Evolutionary conservation across 2,797 vertebrate species (phyloP).

Genomic region (Catharus ustulatus): DNA sequence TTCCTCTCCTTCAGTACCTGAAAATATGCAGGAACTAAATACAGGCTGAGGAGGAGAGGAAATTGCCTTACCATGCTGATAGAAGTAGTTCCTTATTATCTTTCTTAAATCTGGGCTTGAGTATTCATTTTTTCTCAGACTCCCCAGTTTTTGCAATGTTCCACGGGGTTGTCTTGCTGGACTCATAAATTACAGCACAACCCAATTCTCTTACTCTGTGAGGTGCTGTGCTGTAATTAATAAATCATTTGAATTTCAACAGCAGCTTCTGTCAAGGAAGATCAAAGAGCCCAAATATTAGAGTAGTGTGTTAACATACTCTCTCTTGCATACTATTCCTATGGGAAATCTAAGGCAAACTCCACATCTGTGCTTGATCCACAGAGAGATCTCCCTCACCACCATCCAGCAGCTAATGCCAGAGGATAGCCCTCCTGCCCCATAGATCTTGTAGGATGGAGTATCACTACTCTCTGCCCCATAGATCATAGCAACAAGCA

Average conservation of each 20-base stretch:
- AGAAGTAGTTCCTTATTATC: not conserved
- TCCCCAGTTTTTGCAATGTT: not conserved
- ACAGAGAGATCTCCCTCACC: not conserved
- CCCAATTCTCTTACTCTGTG: not conserved
- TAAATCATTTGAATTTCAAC: slow-evolving; percentile 54
- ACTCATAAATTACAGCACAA: slow-evolving; percentile 25
- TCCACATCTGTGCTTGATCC: not conserved
- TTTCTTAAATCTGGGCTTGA: not conserved
- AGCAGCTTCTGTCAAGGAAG: slow-evolving; percentile 31
- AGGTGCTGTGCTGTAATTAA: slow-evolving; percentile 24
- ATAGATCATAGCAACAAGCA: not conserved
- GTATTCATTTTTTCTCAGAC: not conserved
- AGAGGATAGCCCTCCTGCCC: not conserved
- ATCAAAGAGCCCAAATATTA: slow-evolving; percentile 43
- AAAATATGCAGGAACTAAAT: not conserved
- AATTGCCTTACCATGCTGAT: not conserved
- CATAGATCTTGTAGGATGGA: not conserved
- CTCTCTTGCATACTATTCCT: not conserved
- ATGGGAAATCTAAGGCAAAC: not conserved
- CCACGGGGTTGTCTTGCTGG: not conserved
- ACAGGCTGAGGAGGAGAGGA: not conserved
- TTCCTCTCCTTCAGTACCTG: not conserved
- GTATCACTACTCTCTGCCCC: not conserved
- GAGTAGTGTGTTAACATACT: not conserved
- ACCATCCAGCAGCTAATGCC: not conserved